These are phyloP conservation scores for Enteromius anoplus DNA, from an alignment of 2,797 vertebrate genomes.

Conservation along the genomic window DNA sequence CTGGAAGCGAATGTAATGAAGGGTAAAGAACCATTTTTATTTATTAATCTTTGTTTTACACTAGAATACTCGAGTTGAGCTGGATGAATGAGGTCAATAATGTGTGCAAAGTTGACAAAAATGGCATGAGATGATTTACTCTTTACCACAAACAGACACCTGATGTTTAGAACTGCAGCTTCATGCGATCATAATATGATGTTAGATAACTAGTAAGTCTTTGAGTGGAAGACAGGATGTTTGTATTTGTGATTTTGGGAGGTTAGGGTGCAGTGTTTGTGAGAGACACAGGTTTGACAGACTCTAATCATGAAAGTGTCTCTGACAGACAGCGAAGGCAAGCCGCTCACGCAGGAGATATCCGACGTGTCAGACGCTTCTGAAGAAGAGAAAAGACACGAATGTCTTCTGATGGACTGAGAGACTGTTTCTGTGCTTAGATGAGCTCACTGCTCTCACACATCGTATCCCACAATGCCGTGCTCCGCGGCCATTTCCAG, in stretches of 20 bases:
- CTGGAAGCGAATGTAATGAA: not conserved
- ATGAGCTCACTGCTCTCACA: not conserved
- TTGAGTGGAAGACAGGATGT: no score
- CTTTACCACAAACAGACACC: not conserved
- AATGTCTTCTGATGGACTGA: slow-evolving; percentile 16
- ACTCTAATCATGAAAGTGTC: slow-evolving; percentile 1
- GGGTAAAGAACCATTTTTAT: no score
- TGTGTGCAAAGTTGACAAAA: not conserved
- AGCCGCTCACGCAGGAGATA: slow-evolving; percentile 43
- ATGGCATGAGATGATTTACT: not conserved
- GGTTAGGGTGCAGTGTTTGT: not conserved
- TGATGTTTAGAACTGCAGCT: not conserved
- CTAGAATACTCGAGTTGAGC: not conserved
- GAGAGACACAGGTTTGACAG: not conserved
- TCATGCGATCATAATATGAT: not conserved
- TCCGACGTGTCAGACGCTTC: slow-evolving; percentile 18
- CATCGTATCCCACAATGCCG: not conserved
- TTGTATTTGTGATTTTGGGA: not conserved
- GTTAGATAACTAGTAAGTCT: not conserved
- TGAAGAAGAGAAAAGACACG: slow-evolving; percentile 28
- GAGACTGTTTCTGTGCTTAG: not conserved
- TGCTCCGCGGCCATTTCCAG: not conserved
- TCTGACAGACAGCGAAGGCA: slow-evolving; percentile 27
- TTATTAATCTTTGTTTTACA: no score
- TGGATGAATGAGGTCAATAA: not conserved